A percentile compares a stretch with the other conserved stretches of the same genome.
These are phyloP conservation scores for Hippocampus kuda DNA, from an alignment of 2,797 vertebrate species.

Conservation along the genomic window DNA sequence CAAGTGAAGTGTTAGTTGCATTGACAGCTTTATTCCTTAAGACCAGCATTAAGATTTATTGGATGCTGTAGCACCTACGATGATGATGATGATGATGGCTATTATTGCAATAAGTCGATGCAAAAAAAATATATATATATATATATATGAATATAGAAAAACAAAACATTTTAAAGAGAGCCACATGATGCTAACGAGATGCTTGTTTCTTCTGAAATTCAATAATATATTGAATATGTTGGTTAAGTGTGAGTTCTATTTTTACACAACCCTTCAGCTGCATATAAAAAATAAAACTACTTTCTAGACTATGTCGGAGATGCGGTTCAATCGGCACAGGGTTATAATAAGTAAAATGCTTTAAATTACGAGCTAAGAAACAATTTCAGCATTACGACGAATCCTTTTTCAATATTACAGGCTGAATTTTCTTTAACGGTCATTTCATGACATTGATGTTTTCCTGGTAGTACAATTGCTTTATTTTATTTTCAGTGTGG, in stretches of 20 bases:
- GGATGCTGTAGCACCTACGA: constrained; percentile 48
- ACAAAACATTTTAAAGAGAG: neutral
- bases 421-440: too few relatives aligned
- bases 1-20: constrained; percentile 34
- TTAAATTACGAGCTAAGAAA: too few relatives aligned
- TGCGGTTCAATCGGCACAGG: neutral
- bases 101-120: constrained; percentile 46
- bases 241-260: neutral
- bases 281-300: neutral
- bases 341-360: neutral
- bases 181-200: neutral
- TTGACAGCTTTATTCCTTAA: constrained; percentile 56
- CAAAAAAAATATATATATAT: neutral
- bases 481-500: neutral
- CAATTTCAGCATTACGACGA: too few relatives aligned
- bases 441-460: neutral
- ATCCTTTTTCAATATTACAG: too few relatives aligned
- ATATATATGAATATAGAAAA: constrained; percentile 2
- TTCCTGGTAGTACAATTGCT: neutral
- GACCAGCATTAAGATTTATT: constrained; percentile 53
- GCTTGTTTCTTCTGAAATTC: neutral
- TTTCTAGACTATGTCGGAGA: neutral
- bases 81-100: constrained; percentile 17
- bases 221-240: neutral
- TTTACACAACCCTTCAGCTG: neutral